Evolutionary conservation across 2,113 vertebrate genomes (phyloP), one percentile per base, ranked within the genome.

Genomic region (Ophthalmolycus amberensis): DNA sequence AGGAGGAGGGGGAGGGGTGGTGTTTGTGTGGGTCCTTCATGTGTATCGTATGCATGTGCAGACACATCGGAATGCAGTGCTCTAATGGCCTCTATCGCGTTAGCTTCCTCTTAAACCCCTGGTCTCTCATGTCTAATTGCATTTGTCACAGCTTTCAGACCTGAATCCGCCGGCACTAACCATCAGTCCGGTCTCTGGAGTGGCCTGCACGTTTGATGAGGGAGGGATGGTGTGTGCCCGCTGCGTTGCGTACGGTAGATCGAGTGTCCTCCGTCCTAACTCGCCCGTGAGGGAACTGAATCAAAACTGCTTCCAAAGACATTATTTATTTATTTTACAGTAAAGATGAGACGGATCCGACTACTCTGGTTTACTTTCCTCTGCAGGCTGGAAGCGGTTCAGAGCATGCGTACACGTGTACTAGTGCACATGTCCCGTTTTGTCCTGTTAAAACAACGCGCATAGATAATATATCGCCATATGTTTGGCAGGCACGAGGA

Each of bases 91-190:
- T 77, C 75, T 68, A 25, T 63, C 70, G 22, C 56, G 12, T 68
- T 80, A 27, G 65, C 73, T 71, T 76, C 48, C 69, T 32, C 79
- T 40, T 75, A 68, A 77, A 82, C 65, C 75, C 70, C 58, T 68
- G 62, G 68, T 85, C 81, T 85, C 77, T 81, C 22, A 9, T 87
- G 83, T 73, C 80, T 88, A 88, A 83, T 88, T 90, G 85, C 56
- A 85, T 92, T 85, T 82, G 84, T 90, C 88, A 92, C 87, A 89
- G 85, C 88, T 84, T 86, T 73, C 83, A 86, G 83, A 44, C 71
- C 72, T 63, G 71, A 86, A 75, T 72, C 87, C 68, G 65, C 80
- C 64, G 27, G n/a, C 46, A 58, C 68, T 67, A 46, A 72, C 50
- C 85, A 82, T 75, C 67, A 58, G 67, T 69, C 52, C 58, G 10